Evolutionary conservation across 2,888 invertebrate genomes (phyloP).

Genomic region (Apocheima hispidaria): DNA sequence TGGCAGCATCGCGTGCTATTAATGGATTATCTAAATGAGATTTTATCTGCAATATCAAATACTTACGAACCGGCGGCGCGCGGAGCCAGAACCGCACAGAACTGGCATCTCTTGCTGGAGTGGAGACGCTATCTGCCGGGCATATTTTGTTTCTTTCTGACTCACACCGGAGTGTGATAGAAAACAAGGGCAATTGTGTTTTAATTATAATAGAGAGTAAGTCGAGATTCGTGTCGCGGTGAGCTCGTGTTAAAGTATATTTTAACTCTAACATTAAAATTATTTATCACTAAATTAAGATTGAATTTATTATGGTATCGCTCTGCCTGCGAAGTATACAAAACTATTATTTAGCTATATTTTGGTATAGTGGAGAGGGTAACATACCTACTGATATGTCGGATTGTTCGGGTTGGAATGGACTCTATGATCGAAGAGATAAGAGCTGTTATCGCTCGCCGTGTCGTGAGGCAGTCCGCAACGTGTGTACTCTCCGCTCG

Average conservation of each 20-base stretch:
- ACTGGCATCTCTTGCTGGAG: neutral
- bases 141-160: constrained; percentile 18
- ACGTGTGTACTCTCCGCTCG: constrained; percentile 40
- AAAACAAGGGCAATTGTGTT: constrained; percentile 47
- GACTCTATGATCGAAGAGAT: neutral
- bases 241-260: constrained; percentile 35
- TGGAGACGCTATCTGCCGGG: neutral
- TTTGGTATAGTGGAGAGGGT: neutral
- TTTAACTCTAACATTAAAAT: constrained; percentile 36
- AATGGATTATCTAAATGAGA: too few species aligned
- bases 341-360: neutral
- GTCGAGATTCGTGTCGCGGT: constrained; percentile 15
- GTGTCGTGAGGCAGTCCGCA: constrained; percentile 8
- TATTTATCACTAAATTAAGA: constrained; percentile 48
- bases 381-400: too few species aligned
- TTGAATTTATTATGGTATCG: constrained; percentile 22
- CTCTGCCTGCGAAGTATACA: neutral
- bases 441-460: neutral
- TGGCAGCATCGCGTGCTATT: neutral
- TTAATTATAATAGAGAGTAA: constrained; percentile 25
- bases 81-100: neutral
- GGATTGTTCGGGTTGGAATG: neutral
- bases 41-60: too few species aligned
- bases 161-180: constrained; percentile 34
- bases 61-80: too few species aligned